These are phyloP conservation scores for Beroe ovata DNA, from an alignment of 37 sponge, comb jelly and placozoan species.

Conservation along the genomic window DNA sequence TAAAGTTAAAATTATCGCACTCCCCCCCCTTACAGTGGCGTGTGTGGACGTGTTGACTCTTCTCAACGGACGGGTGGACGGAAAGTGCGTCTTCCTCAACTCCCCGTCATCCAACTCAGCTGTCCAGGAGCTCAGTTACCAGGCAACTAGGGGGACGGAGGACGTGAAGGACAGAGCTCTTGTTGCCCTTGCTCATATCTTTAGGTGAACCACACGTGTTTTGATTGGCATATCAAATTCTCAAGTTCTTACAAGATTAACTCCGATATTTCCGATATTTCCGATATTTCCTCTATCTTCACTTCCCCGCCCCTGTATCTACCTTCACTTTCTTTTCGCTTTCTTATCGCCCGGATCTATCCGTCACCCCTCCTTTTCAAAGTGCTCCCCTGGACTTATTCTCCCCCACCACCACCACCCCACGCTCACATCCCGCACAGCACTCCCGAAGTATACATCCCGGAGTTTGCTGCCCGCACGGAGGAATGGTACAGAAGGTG, in stretches of 20 bases:
- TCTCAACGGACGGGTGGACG: slow-evolving; percentile 26
- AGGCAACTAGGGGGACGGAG: not conserved
- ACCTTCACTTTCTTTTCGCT: too few species aligned
- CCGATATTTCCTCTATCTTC: too few species aligned
- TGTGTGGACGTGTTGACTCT: slow-evolving; percentile 43
- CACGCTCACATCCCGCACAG: not conserved
- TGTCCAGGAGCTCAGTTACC: not conserved
- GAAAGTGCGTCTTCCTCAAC: not conserved
- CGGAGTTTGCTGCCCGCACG: not conserved
- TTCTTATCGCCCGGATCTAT: too few species aligned
- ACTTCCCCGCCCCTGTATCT: too few species aligned
- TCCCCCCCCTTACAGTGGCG: not conserved
- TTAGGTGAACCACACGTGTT: too few species aligned
- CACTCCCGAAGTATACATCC: slow-evolving; percentile 24
- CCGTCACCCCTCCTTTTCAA: too few species aligned
- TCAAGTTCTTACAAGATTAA: too few species aligned
- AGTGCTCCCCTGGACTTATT: too few species aligned
- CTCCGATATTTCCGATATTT: too few species aligned
- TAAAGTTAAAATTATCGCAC: too few species aligned
- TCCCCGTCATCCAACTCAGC: not conserved
- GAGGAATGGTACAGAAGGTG: slow-evolving; percentile 6
- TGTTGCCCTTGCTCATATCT: slow-evolving; percentile 45
- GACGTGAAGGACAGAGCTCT: slow-evolving; percentile 42
- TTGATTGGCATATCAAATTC: too few species aligned
- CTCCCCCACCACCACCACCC: too few species aligned